Percentiles rank a stretch among this genome's conserved stretches.
Evolutionary conservation across 2,888 invertebrate genomes (phyloP).

Genomic region (Lepidochrysops patricia): DNA sequence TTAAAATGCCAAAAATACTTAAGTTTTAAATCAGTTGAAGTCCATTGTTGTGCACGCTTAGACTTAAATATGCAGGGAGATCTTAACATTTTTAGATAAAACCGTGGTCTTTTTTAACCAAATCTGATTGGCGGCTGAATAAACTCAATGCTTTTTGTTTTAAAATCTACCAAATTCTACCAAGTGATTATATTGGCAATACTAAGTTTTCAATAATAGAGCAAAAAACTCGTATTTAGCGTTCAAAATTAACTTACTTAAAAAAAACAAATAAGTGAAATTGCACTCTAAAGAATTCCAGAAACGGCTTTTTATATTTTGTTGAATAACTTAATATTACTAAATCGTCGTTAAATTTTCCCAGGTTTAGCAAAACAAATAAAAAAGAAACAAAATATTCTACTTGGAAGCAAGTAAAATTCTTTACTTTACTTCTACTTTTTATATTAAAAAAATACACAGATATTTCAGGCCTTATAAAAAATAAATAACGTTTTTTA

Average conservation of each 20-base stretch:
- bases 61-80: constrained; percentile 54
- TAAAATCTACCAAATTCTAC: background rate
- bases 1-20: constrained; percentile 27
- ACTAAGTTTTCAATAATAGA: background rate
- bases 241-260: background rate
- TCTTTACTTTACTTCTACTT: no score
- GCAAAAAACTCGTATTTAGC: background rate
- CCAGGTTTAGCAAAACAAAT: no score
- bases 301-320: no score
- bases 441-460: background rate
- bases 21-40: constrained; percentile 31
- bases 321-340: no score
- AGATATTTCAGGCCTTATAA: no score
- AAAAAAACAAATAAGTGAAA: no score
- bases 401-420: no score
- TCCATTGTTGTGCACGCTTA: constrained; percentile 64
- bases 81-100: constrained; percentile 24
- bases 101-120: constrained; percentile 17
- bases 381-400: no score
- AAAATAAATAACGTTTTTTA: no score
- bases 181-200: background rate
- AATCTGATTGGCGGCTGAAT: background rate
- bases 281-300: no score
- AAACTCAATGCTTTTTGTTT: background rate
- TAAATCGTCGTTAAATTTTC: no score